Evolutionary conservation across 2,113 vertebrate genomes (phyloP), one percentile per base, ranked within the genome.

Genomic region (Lampris megalopsis): DNA sequence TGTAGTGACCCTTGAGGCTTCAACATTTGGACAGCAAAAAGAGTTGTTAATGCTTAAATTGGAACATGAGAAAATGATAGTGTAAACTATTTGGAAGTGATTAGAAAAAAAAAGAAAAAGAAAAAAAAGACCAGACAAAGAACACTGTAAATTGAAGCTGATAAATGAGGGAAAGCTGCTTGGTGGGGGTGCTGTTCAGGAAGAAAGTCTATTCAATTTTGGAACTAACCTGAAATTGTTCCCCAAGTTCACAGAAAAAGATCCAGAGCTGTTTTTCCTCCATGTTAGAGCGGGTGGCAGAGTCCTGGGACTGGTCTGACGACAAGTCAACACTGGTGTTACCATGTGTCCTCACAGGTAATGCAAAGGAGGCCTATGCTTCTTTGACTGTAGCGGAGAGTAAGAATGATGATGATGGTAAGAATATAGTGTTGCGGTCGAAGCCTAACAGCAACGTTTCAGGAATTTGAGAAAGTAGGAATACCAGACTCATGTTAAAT

Each of bases 271-370:
- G 11, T 59, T 61, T 62, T 60, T 63, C 24, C 47, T 72, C 58
- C 42, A 38, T 63, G 6, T 64, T 73, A 37, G 68, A 71, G 58
- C 42, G 11, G 6, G 68, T 71, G 9, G 42, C 56, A 36, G 57
- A 60, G 2, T 36, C 35, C 3, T 2, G 36, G 9, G 42, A 38
- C 56, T 71, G 57, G 42, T 24, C 68, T 10, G 57, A 71, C 2
- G 10, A 24, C 2, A 45, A 71, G 5, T 13, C 43, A 3, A 59
- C 68, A 1, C 5, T 61, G 9, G 7, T 61, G 45, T 7, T 71
- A 2, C 68, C 60, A 40, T 60, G 56, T 50, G 68, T 61, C 9
- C 45, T 71, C 1, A 42, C 43, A 50, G 57, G 68, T n/a, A 70
- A 57, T 6, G n/a, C 68, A 10, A 40, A 47, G 43, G 35, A 70